Evolutionary conservation across 2,113 vertebrate species (phyloP).

Genomic region (Cynoglossus semilaevis): DNA sequence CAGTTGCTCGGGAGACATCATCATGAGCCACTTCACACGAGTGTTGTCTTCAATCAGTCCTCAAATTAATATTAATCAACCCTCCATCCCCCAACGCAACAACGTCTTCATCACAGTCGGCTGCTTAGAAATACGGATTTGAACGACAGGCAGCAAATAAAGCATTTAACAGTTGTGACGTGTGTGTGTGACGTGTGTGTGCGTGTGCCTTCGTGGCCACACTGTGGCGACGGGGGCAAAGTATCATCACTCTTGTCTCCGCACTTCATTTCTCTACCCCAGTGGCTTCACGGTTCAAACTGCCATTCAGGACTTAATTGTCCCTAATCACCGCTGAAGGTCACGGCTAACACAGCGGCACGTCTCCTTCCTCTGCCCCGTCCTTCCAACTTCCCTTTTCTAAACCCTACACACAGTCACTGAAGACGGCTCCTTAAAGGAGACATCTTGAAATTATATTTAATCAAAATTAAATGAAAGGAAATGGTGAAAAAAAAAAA

Average conservation of each 20-base stretch:
- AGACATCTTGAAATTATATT: slow-evolving; percentile 17
- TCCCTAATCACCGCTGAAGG: slow-evolving; percentile 70
- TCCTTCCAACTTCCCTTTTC: background rate
- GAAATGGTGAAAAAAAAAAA: background rate
- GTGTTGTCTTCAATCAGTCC: slow-evolving; percentile 69
- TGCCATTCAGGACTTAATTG: slow-evolving; percentile 64
- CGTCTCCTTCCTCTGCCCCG: slow-evolving; percentile 30
- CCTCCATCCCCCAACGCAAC: slow-evolving; percentile 44
- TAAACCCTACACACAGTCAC: slow-evolving; percentile 1
- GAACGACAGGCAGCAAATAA: slow-evolving; percentile 27
- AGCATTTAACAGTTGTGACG: slow-evolving; percentile 1
- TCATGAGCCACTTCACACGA: slow-evolving; percentile 65
- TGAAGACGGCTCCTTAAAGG: slow-evolving; percentile 16
- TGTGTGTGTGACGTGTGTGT: too few species aligned
- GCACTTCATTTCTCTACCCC: slow-evolving; percentile 34
- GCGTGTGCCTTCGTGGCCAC: slow-evolving; percentile 13
- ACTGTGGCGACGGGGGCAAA: slow-evolving; percentile 6
- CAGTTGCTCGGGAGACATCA: slow-evolving; percentile 68
- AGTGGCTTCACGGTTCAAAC: slow-evolving; percentile 48
- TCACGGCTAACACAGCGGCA: slow-evolving; percentile 56
- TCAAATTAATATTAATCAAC: slow-evolving; percentile 72
- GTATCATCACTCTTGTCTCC: slow-evolving; percentile 1
- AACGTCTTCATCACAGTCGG: slow-evolving; percentile 30
- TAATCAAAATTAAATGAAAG: too few species aligned
- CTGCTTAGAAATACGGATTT: slow-evolving; percentile 57